Conservation (phyloP, 2,888 invertebrate genomes). For the Trissolcus brochymenae region DNA sequence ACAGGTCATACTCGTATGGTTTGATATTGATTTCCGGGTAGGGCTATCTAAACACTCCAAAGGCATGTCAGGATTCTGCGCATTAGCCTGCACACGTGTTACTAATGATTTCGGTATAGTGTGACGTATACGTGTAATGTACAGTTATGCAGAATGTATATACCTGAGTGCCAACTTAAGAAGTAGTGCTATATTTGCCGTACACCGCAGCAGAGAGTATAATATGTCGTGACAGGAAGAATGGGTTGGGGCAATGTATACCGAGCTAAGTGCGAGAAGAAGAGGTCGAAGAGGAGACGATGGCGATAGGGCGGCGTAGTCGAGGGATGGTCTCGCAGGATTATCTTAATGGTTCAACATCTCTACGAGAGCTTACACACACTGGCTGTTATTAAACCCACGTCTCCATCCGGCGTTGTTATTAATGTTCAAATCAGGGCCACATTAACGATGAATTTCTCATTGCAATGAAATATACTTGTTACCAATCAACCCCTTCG, state of each 20-base stretch:
- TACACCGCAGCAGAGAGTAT: constrained; percentile 60
- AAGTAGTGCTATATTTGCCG: constrained; percentile 65
- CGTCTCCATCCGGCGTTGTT: constrained; percentile 51
- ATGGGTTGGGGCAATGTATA: constrained; percentile 21
- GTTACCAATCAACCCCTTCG: too few species aligned
- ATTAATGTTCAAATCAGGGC: constrained; percentile 60
- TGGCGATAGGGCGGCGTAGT: constrained; percentile 44
- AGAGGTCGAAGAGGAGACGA: constrained; percentile 43
- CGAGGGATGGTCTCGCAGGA: constrained; percentile 71
- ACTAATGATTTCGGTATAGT: constrained; percentile 75
- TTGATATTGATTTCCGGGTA: constrained; percentile 74
- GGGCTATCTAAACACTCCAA: constrained; percentile 71
- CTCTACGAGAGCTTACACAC: constrained; percentile 66
- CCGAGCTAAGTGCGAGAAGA: constrained; percentile 23
- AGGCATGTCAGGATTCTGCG: constrained; percentile 73
- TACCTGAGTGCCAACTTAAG: constrained; percentile 54
- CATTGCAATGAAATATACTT: too few species aligned
- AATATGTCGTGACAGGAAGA: constrained; percentile 65
- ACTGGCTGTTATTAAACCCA: constrained; percentile 70
- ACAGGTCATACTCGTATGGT: constrained; percentile 61
- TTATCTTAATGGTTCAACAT: constrained; percentile 73
- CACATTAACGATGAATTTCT: constrained; percentile 53
- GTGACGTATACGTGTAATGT: constrained; percentile 64
- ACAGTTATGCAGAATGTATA: constrained; percentile 64
- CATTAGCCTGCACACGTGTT: constrained; percentile 70